Base-by-base conservation (phyloP, 2,888 invertebrate species). In the Orthonychiurus folsomi region DNA sequence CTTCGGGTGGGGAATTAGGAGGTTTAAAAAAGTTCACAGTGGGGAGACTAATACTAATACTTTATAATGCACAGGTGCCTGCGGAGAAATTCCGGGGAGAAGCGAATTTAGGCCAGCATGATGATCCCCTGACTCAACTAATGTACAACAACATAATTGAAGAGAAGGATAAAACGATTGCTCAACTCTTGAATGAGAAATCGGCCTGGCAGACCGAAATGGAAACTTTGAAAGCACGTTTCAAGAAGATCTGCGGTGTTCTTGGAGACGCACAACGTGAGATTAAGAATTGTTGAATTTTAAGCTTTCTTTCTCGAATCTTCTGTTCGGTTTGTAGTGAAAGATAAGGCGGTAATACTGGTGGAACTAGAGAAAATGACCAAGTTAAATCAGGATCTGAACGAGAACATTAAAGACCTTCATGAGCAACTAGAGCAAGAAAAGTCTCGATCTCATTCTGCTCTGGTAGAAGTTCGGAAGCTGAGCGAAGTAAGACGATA, bases 401-500 rank as follows among this genome's bases (percentile, higher is more conserved):
- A 86, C 1, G 81, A 84, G 0, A 85, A 89, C 78, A 81, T 89
- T 50, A 79, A 83, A 9, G 77, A 81, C 37, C 78, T 89, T 26
- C 85, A 87, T 74, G 83, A 83, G 3, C 83, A 86, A 64, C 78
- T 89, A 50, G 88, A 89, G 76, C 86, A 86, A 74, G 88, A 89
- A 76, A 80, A 87, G 58, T 87, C 88, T 2, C 85, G 84, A 77
- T 66, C 67, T 9, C 65, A 68, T 59, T 66, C 68, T 48, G 70
- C 70, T 27, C 55, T 69, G 54, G 58, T 64, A 48, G 69, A 72
- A 52, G 61, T 63, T 28, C 58, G 68, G 18, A 67, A 67, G 47
- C 54, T 72, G 21, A 37, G 63, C 5, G 72, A 72, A 68, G 72
- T 72, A 65, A 27, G 47, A 56, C 9, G 3, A 27, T 56, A 18